Conservation (phyloP, 2,888 invertebrate species). For the Pachliopta kotzebuea region DNA sequence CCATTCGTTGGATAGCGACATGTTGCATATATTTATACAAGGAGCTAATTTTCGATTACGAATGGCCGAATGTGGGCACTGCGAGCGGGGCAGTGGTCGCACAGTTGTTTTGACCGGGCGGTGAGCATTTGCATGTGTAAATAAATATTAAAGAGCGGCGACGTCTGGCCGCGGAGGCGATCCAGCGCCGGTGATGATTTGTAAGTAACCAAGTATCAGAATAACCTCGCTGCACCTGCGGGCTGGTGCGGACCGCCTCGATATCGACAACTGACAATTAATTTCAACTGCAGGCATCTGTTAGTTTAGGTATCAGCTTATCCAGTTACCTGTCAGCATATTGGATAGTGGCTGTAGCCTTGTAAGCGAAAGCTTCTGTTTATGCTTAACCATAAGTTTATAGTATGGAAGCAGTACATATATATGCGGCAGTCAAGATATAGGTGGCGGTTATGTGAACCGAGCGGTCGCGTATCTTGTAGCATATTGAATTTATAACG, state of each 20-base stretch:
- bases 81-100: slow-evolving; percentile 34
- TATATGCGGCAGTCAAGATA: neutral
- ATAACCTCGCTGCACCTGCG: slow-evolving; percentile 47
- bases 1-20: slow-evolving; percentile 4
- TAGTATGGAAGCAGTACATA: no score
- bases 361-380: no score
- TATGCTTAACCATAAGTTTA: no score
- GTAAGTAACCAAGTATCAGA: slow-evolving; percentile 47
- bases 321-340: no score
- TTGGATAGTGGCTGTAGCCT: no score
- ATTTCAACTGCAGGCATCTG: neutral
- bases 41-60: slow-evolving; percentile 16
- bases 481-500: slow-evolving; percentile 35
- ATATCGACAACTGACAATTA: slow-evolving; percentile 41
- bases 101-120: slow-evolving; percentile 38
- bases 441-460: neutral
- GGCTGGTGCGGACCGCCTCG: slow-evolving; percentile 47
- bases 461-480: neutral
- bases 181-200: slow-evolving; percentile 42
- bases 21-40: slow-evolving; percentile 13
- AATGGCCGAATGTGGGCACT: slow-evolving; percentile 22
- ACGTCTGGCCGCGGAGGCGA: slow-evolving; percentile 42
- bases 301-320: no score
- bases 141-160: slow-evolving; percentile 59
- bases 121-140: slow-evolving; percentile 63